Percentiles rank a stretch among this genome's conserved stretches.
These are phyloP conservation scores for Sturnira hondurensis DNA, from an alignment of 2,113 vertebrate genomes.

Conservation along the genomic window DNA sequence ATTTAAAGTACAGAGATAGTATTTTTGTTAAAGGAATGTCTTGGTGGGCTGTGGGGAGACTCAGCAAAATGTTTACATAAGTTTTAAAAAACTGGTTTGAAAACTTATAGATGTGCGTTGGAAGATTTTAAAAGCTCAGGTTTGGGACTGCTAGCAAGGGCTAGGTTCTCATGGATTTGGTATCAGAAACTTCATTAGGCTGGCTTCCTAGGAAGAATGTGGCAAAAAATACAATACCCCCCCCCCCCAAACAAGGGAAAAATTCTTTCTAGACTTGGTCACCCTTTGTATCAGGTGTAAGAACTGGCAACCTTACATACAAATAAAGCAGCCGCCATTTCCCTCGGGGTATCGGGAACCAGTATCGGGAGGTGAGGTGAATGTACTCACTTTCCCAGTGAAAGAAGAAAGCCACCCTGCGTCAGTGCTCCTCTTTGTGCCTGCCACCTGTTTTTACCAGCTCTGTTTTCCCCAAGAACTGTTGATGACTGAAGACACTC, in stretches of 20 bases:
- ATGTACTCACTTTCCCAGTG: background rate
- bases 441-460: background rate
- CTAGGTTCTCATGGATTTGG: background rate
- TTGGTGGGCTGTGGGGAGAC: background rate
- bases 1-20: background rate
- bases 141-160: background rate
- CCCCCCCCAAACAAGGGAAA: background rate
- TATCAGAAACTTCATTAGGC: background rate
- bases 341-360: background rate
- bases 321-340: background rate
- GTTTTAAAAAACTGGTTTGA: conserved; percentile 21
- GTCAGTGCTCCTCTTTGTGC: background rate
- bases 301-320: background rate
- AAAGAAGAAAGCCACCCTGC: background rate
- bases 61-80: background rate
- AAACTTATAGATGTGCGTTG: background rate
- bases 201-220: background rate
- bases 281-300: background rate
- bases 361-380: background rate
- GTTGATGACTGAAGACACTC: background rate
- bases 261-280: background rate
- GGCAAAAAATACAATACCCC: background rate
- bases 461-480: background rate
- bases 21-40: conserved; percentile 28
- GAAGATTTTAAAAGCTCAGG: background rate